phyloP scores from a whole-genome alignment of 35 echinoderm and acorn worm genomes.

The Patiria miniata region DNA sequence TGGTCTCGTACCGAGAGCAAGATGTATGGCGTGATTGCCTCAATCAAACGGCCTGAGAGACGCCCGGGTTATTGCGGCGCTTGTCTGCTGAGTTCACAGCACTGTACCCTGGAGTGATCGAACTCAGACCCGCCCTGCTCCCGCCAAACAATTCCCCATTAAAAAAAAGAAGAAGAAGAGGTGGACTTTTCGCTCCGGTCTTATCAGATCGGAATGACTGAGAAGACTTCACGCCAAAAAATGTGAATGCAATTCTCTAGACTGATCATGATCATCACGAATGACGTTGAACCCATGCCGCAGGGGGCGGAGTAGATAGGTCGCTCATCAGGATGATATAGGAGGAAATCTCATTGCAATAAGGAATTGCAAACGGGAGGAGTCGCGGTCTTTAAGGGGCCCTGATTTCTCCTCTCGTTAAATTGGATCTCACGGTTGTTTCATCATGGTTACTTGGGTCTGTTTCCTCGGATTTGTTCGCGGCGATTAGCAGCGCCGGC shows the following conservation, averaged over 20 bases:
- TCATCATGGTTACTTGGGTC: background rate
- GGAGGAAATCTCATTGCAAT: background rate
- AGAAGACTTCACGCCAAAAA: too few species aligned
- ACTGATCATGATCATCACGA: background rate
- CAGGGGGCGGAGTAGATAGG: background rate
- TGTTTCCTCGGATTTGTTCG: conserved; percentile 25
- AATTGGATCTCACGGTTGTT: conserved; percentile 18
- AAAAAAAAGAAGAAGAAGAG: too few species aligned
- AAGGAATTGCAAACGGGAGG: background rate
- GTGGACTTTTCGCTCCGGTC: too few species aligned
- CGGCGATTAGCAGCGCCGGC: conserved; percentile 2
- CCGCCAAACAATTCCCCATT: too few species aligned
- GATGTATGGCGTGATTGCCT: background rate
- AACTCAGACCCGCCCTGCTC: too few species aligned
- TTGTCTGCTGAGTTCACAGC: background rate
- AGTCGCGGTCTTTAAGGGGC: background rate
- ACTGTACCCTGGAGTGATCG: background rate
- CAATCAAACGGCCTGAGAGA: background rate
- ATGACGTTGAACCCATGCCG: conserved; percentile 5
- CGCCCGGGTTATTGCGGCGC: background rate
- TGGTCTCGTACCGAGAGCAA: background rate
- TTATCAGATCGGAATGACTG: too few species aligned
- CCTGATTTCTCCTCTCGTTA: background rate
- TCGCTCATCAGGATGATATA: background rate
- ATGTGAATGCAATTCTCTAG: background rate